A percentile compares a stretch with the other conserved stretches of the same genome.
phyloP scores from a whole-genome alignment of 1,140 invertebrate genomes.

The Nasonia longicornis region DNA sequence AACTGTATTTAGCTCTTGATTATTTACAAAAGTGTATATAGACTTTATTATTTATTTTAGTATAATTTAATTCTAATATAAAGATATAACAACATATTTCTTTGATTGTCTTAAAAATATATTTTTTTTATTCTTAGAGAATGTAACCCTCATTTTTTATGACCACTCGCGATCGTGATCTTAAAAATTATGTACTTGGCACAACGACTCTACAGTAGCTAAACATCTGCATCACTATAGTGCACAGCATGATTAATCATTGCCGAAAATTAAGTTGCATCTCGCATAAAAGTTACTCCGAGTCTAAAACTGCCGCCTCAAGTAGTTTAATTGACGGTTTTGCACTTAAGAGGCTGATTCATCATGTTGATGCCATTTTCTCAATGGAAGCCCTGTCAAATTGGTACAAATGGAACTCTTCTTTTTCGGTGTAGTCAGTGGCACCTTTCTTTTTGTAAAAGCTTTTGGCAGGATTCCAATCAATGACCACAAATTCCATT shows the following conservation, averaged over 20 bases:
- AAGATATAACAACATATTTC: neutral
- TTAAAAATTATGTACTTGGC: slow-evolving; percentile 13
- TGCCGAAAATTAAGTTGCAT: neutral
- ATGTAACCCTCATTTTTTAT: neutral
- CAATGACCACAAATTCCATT: slow-evolving; percentile 81
- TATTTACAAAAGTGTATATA: neutral
- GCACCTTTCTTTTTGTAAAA: slow-evolving; percentile 81
- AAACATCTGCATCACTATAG: neutral
- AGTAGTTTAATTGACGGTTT: neutral
- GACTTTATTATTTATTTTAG: too few species aligned
- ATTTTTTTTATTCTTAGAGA: neutral
- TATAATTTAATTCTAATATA: neutral
- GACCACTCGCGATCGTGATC: neutral
- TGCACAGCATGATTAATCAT: neutral
- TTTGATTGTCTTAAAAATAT: too few species aligned
- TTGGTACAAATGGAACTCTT: slow-evolving; percentile 74
- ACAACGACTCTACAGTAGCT: slow-evolving; percentile 6
- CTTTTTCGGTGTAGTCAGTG: slow-evolving; percentile 73
- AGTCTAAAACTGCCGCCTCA: neutral
- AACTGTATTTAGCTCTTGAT: neutral
- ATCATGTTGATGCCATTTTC: slow-evolving; percentile 50
- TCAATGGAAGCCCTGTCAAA: slow-evolving; percentile 68
- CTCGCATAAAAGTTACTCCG: slow-evolving; percentile 2
- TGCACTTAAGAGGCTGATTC: neutral
- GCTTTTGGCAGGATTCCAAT: slow-evolving; percentile 83